Evolutionary conservation across 2,113 vertebrate genomes (phyloP).

Genomic region (Ageneiosus marmoratus): DNA sequence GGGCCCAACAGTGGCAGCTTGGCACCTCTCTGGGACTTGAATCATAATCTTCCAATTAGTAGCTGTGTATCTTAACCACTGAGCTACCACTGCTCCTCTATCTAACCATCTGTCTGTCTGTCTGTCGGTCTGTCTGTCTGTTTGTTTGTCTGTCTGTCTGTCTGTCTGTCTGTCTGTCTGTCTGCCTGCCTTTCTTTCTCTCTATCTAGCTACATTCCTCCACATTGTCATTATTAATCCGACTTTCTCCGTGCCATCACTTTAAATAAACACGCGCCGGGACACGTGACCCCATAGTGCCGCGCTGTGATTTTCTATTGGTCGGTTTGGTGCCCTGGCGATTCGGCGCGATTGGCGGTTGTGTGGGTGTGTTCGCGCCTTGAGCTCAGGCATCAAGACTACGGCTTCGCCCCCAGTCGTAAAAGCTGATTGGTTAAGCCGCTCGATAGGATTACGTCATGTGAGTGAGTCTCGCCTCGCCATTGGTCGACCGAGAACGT

Average conservation of each 20-base stretch:
- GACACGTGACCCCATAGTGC: constrained; percentile 64
- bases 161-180: neutral
- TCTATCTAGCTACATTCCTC: neutral
- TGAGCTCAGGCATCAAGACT: constrained; percentile 12
- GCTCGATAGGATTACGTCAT: neutral
- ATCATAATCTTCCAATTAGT: no score
- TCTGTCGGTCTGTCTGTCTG: neutral
- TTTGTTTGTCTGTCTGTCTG: neutral
- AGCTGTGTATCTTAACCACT: no score
- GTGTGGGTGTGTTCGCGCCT: constrained; percentile 70
- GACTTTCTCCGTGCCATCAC: neutral
- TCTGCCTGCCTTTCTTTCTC: neutral
- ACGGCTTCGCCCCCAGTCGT: constrained; percentile 9
- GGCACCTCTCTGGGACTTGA: no score
- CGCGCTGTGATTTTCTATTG: constrained; percentile 85
- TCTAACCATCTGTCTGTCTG: neutral
- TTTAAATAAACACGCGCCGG: constrained; percentile 32
- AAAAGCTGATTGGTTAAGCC: constrained; percentile 54
- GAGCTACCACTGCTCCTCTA: neutral
- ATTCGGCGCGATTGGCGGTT: constrained; percentile 62
- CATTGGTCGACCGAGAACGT: constrained; percentile 44
- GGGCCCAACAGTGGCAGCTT: no score
- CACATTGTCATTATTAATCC: neutral
- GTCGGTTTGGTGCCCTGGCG: constrained; percentile 36
- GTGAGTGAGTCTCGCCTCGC: neutral